Base-by-base conservation (phyloP, 2,113 vertebrate species). In the Cynopterus brachyotis region DNA sequence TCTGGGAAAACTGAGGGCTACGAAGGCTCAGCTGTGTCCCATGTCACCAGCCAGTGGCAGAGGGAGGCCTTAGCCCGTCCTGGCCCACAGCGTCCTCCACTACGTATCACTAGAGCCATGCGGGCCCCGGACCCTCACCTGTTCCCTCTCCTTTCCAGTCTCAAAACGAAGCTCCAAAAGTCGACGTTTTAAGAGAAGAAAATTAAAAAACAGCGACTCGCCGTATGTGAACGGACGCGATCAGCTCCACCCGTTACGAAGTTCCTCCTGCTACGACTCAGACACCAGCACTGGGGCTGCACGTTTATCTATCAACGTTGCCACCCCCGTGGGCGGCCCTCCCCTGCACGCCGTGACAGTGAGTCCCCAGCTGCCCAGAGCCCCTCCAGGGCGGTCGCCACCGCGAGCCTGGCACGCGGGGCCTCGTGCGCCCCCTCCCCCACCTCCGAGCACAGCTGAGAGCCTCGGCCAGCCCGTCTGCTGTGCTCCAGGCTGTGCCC, bases 221-320 rank as follows among this genome's bases (percentile, higher is more conserved):
- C 22, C 20, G 0, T 6, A 11, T 19, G 24, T 67, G 30, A 60
- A 8, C 24, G 2, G 9, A 16, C 9, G 1, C 3, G 30, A 26
- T 9, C 4, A 40, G n/a, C 72, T 9, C 15, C 30, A 4, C 11
- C 16, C 2, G 12, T 45, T 11, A 11, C 40, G 6, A 7, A n/a
- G 35, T 0, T 17, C 2, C 47, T 0, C 0, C 3, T 1, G 0
- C 19, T 1, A 1, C 1, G 57, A 82, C 32, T 64, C 1, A 0
- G 30, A 45, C 6, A 7, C 60, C 50, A 11, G n/a, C 0, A 3
- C 3, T 1, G 3, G 22, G 22, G 64, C 73, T 24, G 26, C 42
- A 11, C 0, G 0, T 9, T 26, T 3, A 4, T 26, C 17, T 19
- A 1, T 12, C 13, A 9, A 4, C 1, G 16, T 8, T 26, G 35